These are phyloP conservation scores for Neogale vison DNA, from an alignment of 2,113 vertebrate genomes.

Conservation along the genomic window DNA sequence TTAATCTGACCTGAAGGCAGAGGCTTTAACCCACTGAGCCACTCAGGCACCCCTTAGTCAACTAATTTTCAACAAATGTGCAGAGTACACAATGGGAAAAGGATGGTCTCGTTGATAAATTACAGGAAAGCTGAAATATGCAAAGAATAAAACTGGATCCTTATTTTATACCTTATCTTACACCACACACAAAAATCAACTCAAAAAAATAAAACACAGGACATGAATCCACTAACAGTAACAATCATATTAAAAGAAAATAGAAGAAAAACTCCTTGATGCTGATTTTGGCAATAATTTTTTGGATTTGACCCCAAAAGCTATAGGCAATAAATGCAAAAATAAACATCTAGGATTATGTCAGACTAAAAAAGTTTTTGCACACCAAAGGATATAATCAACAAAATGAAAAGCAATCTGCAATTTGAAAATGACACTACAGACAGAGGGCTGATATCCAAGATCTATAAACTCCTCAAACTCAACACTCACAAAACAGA, in stretches of 20 bases:
- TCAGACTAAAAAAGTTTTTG: background rate
- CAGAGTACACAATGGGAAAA: background rate
- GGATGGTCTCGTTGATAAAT: background rate
- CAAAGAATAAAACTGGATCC: background rate
- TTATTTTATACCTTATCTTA: background rate
- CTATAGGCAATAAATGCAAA: background rate
- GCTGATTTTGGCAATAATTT: background rate
- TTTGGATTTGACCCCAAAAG: background rate
- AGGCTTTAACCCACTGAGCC: too few species aligned
- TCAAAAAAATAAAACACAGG: background rate
- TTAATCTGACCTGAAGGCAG: too few species aligned
- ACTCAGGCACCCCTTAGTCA: background rate
- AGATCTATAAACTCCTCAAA: too few species aligned
- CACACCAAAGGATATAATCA: background rate
- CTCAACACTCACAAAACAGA: too few species aligned
- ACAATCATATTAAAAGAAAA: background rate
- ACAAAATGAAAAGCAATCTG: background rate
- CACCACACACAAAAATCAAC: background rate
- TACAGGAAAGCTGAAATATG: background rate
- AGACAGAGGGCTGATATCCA: too few species aligned
- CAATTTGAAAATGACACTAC: too few species aligned
- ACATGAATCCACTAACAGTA: background rate
- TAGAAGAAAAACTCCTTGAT: background rate
- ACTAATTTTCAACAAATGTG: background rate
- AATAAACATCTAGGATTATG: background rate